Evolutionary conservation across 1,140 invertebrate species (phyloP).

Genomic region (Zaprionus capensis): DNA sequence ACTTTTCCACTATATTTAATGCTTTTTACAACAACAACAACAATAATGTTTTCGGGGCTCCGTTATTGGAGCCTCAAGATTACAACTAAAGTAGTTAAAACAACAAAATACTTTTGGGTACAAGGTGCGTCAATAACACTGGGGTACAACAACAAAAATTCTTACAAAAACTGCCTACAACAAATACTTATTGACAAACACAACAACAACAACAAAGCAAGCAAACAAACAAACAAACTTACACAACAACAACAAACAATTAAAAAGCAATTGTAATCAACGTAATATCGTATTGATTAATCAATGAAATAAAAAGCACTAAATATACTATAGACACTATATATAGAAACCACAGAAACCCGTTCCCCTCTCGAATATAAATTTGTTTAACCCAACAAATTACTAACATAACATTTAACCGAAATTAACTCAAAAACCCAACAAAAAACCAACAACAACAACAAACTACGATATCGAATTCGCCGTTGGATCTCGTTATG

Average conservation of each 20-base stretch:
- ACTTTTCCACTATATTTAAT: constrained; percentile 72
- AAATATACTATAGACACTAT: constrained; percentile 61
- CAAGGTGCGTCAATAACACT: constrained; percentile 79
- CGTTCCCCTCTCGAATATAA: constrained; percentile 33
- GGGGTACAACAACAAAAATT: constrained; percentile 46
- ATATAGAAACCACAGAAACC: constrained; percentile 7
- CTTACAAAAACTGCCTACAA: constrained; percentile 35
- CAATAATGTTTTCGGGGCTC: constrained; percentile 27
- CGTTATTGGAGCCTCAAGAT: constrained; percentile 20
- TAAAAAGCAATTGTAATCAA: constrained; percentile 76
- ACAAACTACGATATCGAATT: constrained; percentile 20
- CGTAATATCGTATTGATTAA: constrained; percentile 77
- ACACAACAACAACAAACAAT: constrained; percentile 63
- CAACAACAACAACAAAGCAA: constrained; percentile 42
- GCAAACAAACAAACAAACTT: constrained; percentile 48
- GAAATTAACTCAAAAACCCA: constrained; percentile 68
- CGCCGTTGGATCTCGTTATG: constrained; percentile 13
- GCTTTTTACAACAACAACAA: constrained; percentile 69
- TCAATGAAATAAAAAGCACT: constrained; percentile 83
- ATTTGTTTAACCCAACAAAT: constrained; percentile 73
- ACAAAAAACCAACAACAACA: constrained; percentile 50
- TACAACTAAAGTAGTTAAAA: constrained; percentile 37
- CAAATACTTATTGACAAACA: constrained; percentile 43
- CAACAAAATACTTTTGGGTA: constrained; percentile 51
- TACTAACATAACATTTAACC: constrained; percentile 82